Evolutionary conservation across 2,113 vertebrate species (phyloP).

Genomic region (Pyxicephalus adspersus): DNA sequence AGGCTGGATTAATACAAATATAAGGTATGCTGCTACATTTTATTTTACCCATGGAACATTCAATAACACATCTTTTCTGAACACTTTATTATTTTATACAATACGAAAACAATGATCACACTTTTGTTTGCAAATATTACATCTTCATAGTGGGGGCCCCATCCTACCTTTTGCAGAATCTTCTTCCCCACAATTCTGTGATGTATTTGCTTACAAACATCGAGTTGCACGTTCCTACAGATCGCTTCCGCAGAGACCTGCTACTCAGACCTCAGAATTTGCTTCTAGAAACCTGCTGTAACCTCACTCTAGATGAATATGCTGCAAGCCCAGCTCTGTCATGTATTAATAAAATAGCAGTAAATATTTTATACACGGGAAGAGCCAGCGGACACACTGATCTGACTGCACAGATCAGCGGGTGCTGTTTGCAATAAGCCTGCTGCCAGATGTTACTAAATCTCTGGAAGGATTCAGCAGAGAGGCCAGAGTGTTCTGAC

Average conservation of each 20-base stretch:
- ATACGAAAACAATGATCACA: too few relatives aligned
- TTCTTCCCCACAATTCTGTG: background rate
- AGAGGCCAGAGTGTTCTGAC: constrained; percentile 14
- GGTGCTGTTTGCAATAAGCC: constrained; percentile 22
- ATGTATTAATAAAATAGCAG: constrained; percentile 51
- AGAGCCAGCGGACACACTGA: constrained; percentile 24
- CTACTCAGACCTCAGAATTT: background rate
- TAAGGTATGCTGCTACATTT: too few relatives aligned
- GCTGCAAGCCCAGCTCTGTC: constrained; percentile 36
- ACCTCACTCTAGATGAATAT: constrained; percentile 12
- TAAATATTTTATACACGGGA: constrained; percentile 53
- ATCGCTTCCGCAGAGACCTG: background rate
- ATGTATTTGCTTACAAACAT: constrained; percentile 5
- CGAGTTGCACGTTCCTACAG: background rate
- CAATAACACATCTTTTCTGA: too few relatives aligned
- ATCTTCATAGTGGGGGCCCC: too few relatives aligned
- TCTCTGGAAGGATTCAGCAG: constrained; percentile 24
- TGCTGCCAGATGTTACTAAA: constrained; percentile 23
- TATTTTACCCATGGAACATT: too few relatives aligned
- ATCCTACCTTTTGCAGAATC: too few relatives aligned
- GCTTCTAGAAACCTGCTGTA: background rate
- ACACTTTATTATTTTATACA: too few relatives aligned
- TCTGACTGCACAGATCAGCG: constrained; percentile 27
- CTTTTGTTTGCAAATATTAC: too few relatives aligned
- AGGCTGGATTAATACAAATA: too few relatives aligned